Percentiles rank a stretch among this genome's conserved stretches.
Conservation (phyloP, 2,888 invertebrate species). For the Hyposoter didymator region DNA sequence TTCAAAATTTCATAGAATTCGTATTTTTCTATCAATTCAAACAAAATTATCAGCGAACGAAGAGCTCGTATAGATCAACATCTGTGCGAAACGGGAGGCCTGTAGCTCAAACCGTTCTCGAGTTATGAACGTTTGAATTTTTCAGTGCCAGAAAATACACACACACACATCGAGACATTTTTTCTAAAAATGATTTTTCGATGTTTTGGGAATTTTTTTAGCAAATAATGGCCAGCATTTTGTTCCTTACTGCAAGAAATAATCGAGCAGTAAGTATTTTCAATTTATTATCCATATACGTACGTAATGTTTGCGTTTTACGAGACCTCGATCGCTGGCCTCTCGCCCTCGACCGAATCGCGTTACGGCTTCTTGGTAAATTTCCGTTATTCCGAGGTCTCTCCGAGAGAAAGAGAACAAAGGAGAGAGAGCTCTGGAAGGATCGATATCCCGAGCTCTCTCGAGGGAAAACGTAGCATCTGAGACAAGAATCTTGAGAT, state of each 20-base stretch:
- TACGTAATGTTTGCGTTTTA: slow-evolving; percentile 10
- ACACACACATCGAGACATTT: too few relatives aligned
- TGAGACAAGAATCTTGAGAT: slow-evolving; percentile 32
- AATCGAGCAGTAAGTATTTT: not conserved
- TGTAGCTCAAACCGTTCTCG: too few relatives aligned
- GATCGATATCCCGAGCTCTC: slow-evolving; percentile 55
- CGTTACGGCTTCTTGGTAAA: slow-evolving; percentile 45
- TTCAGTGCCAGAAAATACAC: too few relatives aligned
- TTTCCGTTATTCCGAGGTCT: slow-evolving; percentile 57
- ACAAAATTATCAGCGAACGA: too few relatives aligned
- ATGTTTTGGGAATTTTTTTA: too few relatives aligned
- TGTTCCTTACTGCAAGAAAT: not conserved
- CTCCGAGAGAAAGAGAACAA: slow-evolving; percentile 13
- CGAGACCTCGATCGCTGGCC: slow-evolving; percentile 31
- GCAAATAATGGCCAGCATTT: too few relatives aligned
- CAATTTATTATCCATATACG: not conserved
- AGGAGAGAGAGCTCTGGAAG: not conserved
- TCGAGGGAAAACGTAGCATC: slow-evolving; percentile 38
- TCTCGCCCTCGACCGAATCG: slow-evolving; percentile 40
- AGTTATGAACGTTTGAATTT: too few relatives aligned
- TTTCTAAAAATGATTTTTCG: too few relatives aligned
- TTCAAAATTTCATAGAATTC: too few relatives aligned
- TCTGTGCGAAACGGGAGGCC: too few relatives aligned
- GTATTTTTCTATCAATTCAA: too few relatives aligned
- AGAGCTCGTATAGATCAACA: too few relatives aligned